Percentiles rank a stretch among this genome's conserved stretches.
These are phyloP conservation scores for Solenopsis invicta DNA, from an alignment of 1,140 invertebrate genomes.

Conservation along the genomic window DNA sequence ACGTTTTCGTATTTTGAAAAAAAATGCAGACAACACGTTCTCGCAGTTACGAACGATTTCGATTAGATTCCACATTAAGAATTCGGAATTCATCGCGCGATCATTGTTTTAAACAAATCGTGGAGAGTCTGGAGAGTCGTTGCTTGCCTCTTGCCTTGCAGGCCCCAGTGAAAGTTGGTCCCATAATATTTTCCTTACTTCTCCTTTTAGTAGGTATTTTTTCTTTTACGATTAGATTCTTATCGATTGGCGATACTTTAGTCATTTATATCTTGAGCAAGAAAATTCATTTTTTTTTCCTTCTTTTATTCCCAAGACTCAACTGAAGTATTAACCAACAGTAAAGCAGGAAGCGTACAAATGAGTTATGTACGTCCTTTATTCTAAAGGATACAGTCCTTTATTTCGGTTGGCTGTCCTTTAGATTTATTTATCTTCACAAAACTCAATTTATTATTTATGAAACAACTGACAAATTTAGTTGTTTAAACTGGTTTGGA, in stretches of 20 bases:
- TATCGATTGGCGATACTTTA: not conserved
- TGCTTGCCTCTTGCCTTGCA: not conserved
- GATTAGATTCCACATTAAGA: not conserved
- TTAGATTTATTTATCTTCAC: no score
- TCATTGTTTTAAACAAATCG: no score
- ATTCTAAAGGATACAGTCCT: no score
- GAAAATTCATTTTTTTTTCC: not conserved
- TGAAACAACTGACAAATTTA: no score
- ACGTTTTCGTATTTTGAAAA: not conserved
- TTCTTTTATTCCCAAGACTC: no score
- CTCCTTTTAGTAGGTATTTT: not conserved
- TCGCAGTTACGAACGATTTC: not conserved
- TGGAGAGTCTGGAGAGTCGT: not conserved
- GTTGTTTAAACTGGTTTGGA: no score
- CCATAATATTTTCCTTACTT: not conserved
- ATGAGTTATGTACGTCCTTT: no score
- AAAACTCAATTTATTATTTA: no score
- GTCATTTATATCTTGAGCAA: not conserved
- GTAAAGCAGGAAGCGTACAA: no score
- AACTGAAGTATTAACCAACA: not conserved
- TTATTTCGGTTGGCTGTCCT: no score
- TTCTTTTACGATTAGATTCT: not conserved
- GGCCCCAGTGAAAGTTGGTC: conserved; percentile 1
- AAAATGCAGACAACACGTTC: not conserved
- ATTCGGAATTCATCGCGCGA: not conserved